These are phyloP conservation scores for Cantharis nigra DNA, from an alignment of 2,888 invertebrate species.

Conservation along the genomic window DNA sequence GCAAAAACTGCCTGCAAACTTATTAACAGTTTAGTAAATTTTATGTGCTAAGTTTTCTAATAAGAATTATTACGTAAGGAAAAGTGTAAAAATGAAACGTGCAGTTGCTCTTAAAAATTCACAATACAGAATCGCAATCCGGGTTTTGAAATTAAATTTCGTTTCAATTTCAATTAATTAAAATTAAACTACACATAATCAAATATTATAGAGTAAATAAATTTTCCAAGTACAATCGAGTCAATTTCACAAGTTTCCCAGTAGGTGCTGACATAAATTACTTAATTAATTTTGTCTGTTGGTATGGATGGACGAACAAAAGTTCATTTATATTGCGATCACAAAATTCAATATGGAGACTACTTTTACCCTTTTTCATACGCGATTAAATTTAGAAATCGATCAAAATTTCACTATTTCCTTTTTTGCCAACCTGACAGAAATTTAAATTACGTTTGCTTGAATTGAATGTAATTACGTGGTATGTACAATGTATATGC, in stretches of 20 bases:
- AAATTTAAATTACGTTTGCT: neutral
- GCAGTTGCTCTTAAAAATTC: neutral
- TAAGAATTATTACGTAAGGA: neutral
- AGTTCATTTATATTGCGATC: slow-evolving; percentile 2
- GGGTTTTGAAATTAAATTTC: neutral
- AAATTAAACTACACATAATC: neutral
- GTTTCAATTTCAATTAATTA: neutral
- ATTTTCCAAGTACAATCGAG: neutral
- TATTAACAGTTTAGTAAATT: neutral
- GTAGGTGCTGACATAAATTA: slow-evolving; percentile 2
- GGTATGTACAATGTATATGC: neutral
- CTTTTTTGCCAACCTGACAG: neutral
- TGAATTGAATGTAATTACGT: neutral
- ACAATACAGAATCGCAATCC: neutral
- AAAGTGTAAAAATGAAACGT: neutral
- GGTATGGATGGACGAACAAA: slow-evolving; percentile 2
- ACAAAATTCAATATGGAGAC: neutral
- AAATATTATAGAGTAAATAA: neutral
- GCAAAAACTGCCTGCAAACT: neutral
- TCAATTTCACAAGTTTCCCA: slow-evolving; percentile 2
- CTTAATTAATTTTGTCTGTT: neutral
- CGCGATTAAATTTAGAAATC: neutral
- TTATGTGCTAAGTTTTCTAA: neutral
- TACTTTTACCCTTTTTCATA: neutral
- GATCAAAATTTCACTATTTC: neutral